These are phyloP conservation scores for Tinamus major DNA, from an alignment of 2,797 vertebrate genomes.

Conservation along the genomic window DNA sequence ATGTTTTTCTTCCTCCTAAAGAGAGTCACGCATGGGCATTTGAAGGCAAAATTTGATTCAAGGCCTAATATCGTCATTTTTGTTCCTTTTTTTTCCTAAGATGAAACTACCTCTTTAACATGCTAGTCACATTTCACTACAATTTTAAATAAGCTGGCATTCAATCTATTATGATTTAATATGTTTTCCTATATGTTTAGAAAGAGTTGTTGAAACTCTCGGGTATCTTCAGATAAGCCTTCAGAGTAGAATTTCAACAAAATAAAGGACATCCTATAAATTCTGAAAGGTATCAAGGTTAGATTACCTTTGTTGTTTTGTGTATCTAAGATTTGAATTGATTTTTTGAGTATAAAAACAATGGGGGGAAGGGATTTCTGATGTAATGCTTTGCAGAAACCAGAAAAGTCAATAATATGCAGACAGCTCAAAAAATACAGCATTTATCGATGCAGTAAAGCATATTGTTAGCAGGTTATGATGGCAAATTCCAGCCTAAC, in stretches of 20 bases:
- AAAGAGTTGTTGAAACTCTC: slow-evolving; percentile 51
- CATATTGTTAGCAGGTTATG: not conserved
- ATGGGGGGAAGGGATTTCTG: slow-evolving; percentile 42
- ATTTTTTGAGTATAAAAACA: slow-evolving; percentile 69
- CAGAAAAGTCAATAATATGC: slow-evolving; percentile 65
- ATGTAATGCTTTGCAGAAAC: slow-evolving; percentile 49
- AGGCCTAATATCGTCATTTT: not conserved
- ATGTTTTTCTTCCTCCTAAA: not conserved
- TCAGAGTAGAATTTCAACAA: slow-evolving; percentile 35
- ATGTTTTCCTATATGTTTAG: slow-evolving; percentile 18
- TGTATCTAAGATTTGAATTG: slow-evolving; percentile 63
- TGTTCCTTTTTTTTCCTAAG: not conserved
- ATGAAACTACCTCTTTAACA: slow-evolving; percentile 22
- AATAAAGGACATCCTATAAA: slow-evolving; percentile 11
- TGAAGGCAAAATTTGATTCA: slow-evolving; percentile 20
- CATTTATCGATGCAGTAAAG: slow-evolving; percentile 38
- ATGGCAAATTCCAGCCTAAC: not conserved
- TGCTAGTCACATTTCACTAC: not conserved
- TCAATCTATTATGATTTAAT: slow-evolving; percentile 11
- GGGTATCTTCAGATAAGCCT: slow-evolving; percentile 17
- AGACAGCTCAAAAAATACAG: slow-evolving; percentile 46
- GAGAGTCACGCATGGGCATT: not conserved
- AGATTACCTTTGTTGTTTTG: slow-evolving; percentile 52
- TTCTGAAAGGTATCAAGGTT: slow-evolving; percentile 37
- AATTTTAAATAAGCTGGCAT: slow-evolving; percentile 28